Percentiles rank a stretch among this genome's conserved stretches.
Conservation (phyloP, 2,113 vertebrate species). For the Poecile atricapillus region DNA sequence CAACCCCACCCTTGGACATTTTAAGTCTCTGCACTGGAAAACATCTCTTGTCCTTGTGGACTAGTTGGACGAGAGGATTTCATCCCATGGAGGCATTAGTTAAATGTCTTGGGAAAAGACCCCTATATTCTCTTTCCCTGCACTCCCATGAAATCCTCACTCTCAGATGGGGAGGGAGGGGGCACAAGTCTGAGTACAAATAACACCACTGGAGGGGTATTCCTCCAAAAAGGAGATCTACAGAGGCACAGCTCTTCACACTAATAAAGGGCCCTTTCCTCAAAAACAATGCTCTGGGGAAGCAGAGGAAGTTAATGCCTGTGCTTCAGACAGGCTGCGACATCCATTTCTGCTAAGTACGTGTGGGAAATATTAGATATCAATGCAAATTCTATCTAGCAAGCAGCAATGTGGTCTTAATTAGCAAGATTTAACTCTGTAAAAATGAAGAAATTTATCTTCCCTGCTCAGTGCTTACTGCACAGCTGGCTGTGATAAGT, state of each 20-base stretch:
- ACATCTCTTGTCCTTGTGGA: background rate
- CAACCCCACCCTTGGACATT: background rate
- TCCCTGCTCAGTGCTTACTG: constrained; percentile 16
- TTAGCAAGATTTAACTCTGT: constrained; percentile 2
- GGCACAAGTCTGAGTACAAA: background rate
- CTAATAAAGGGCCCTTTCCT: background rate
- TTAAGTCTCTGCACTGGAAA: background rate
- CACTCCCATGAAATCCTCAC: background rate
- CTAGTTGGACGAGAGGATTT: background rate
- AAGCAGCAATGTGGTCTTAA: constrained; percentile 40
- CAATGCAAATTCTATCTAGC: background rate
- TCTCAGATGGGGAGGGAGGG: rapidly evolving
- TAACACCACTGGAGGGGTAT: background rate
- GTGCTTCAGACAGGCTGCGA: background rate
- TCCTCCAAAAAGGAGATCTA: background rate
- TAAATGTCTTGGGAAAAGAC: background rate
- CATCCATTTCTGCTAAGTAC: background rate
- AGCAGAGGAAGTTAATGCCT: background rate
- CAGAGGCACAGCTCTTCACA: background rate
- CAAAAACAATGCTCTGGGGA: background rate
- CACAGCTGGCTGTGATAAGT: constrained; percentile 34
- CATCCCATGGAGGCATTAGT: background rate
- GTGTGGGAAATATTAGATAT: background rate
- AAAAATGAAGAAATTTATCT: constrained; percentile 53
- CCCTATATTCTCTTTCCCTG: background rate